A percentile compares a stretch with the other conserved stretches of the same genome.
Evolutionary conservation across 2,888 invertebrate species (phyloP).

Genomic region (Ellobium chinense): DNA sequence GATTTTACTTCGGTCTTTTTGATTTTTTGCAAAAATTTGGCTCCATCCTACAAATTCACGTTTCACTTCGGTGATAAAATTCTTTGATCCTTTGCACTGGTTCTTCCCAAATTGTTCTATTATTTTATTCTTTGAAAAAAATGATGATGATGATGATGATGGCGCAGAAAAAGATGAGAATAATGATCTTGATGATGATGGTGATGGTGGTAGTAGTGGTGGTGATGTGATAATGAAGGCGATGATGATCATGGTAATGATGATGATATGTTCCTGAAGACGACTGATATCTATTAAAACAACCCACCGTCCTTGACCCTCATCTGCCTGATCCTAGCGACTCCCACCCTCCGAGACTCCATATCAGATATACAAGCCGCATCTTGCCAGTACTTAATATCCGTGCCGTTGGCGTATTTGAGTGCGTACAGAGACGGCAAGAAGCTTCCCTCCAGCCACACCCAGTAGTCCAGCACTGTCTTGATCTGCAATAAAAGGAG

Average conservation of each 20-base stretch:
- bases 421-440: constrained; percentile 74
- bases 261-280: neutral
- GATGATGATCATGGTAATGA: neutral
- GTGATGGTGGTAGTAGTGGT: too few relatives aligned
- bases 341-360: constrained; percentile 74
- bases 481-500: constrained; percentile 57
- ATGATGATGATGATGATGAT: too few relatives aligned
- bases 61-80: too few relatives aligned
- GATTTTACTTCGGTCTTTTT: too few relatives aligned
- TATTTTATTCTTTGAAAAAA: too few relatives aligned
- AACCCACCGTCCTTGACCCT: constrained; percentile 74
- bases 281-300: neutral
- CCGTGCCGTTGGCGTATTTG: constrained; percentile 72
- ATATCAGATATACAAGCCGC: constrained; percentile 73
- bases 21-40: too few relatives aligned
- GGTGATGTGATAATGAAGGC: neutral
- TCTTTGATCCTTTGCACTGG: too few relatives aligned
- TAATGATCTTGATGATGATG: neutral
- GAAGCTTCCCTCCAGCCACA: constrained; percentile 71
- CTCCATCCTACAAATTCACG: too few relatives aligned
- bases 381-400: constrained; percentile 75
- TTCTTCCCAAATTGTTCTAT: too few relatives aligned
- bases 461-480: constrained; percentile 70
- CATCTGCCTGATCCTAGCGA: constrained; percentile 74
- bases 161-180: neutral